A percentile compares a stretch with the other conserved stretches of the same genome.
Evolutionary conservation across 30 jellyfish, hydroid and myxozoan species (phyloP).

Genomic region (Sanderia malayensis): DNA sequence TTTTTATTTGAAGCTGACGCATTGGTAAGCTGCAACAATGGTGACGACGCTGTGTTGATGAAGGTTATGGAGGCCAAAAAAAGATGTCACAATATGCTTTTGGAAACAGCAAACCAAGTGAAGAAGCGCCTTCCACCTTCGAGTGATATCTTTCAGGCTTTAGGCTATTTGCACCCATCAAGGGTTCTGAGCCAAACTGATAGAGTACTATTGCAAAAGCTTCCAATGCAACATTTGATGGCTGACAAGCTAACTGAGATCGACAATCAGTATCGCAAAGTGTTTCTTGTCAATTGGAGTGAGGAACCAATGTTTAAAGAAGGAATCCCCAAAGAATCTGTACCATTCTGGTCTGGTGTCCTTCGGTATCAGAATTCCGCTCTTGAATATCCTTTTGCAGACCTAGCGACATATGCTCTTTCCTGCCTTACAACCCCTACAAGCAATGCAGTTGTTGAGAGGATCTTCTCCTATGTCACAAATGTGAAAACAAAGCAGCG

Average conservation of each 20-base stretch:
- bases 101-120: neutral
- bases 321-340: constrained; percentile 21
- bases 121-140: neutral
- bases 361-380: neutral
- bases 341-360: constrained; percentile 14
- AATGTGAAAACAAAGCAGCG: constrained; percentile 19
- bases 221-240: constrained; percentile 13
- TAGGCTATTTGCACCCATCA: neutral
- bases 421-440: constrained; percentile 28
- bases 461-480: constrained; percentile 25
- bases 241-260: neutral
- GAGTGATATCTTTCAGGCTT: neutral
- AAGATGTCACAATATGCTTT: neutral
- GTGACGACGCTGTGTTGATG: no score
- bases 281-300: neutral
- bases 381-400: neutral
- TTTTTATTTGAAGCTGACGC: no score
- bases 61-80: no score
- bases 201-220: neutral
- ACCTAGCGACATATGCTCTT: constrained; percentile 24
- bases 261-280: constrained; percentile 21
- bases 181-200: neutral
- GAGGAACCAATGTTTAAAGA: constrained; percentile 12
- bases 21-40: no score
- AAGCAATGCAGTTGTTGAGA: constrained; percentile 42